These are phyloP conservation scores for Cephus spinipes DNA, from an alignment of 2,888 invertebrate genomes.

Conservation along the genomic window DNA sequence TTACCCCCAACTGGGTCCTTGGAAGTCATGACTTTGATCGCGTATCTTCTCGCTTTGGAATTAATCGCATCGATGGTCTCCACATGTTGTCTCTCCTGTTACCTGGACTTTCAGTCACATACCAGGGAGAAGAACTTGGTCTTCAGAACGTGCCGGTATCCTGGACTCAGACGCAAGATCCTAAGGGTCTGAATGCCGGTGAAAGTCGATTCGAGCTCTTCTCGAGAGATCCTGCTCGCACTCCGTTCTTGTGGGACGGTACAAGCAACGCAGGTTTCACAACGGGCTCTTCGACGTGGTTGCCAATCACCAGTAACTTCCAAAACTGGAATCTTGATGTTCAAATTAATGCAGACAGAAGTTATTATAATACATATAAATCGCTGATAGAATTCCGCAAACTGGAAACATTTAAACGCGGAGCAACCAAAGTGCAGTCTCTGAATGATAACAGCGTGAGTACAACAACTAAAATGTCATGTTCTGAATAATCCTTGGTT, in stretches of 20 bases:
- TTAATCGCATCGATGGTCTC: conserved; percentile 78
- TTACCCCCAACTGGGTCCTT: conserved; percentile 83
- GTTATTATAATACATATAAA: too few species aligned
- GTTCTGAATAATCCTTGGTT: too few species aligned
- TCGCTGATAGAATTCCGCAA: too few species aligned
- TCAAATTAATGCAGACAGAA: too few species aligned
- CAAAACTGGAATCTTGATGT: too few species aligned
- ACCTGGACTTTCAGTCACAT: conserved; percentile 83
- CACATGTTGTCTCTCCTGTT: conserved; percentile 83
- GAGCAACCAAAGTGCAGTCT: too few species aligned
- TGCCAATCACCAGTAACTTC: too few species aligned
- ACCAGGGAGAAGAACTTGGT: conserved; percentile 82
- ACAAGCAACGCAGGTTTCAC: conserved; percentile 73
- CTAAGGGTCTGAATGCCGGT: conserved; percentile 72
- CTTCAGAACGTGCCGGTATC: conserved; percentile 74
- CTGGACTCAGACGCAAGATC: conserved; percentile 74
- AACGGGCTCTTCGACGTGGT: conserved; percentile 72
- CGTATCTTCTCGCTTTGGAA: conserved; percentile 76
- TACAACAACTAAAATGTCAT: too few species aligned
- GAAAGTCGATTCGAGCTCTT: conserved; percentile 70
- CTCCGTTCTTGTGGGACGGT: conserved; percentile 84
- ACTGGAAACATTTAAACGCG: too few species aligned
- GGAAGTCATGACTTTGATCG: conserved; percentile 84
- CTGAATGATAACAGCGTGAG: too few species aligned
- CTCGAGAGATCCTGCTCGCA: conserved; percentile 80